A percentile compares a stretch with the other conserved stretches of the same genome.
Evolutionary conservation across 1,140 invertebrate genomes (phyloP).

Genomic region (Zaprionus ghesquierei): DNA sequence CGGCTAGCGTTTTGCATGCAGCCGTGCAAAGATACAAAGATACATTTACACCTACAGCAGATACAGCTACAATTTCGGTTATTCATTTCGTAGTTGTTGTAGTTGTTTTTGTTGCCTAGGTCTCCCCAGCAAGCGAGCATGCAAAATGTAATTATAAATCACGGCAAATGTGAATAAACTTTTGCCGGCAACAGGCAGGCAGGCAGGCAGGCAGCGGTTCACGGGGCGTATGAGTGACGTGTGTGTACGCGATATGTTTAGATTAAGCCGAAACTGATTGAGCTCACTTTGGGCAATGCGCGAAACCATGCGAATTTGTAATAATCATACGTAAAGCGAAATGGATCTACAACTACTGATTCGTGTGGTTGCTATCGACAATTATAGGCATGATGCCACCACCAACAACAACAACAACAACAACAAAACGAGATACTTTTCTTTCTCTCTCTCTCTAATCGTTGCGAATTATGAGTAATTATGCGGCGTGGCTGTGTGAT

Average conservation of each 20-base stretch:
- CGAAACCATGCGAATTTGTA: constrained; percentile 45
- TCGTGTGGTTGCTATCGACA: not conserved
- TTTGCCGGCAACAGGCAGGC: constrained; percentile 49
- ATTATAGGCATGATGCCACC: constrained; percentile 30
- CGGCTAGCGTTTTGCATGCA: constrained; percentile 31
- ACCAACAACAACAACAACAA: not conserved
- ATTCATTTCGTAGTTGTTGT: not conserved
- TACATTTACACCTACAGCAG: constrained; percentile 10
- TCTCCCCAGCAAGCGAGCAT: constrained; percentile 29
- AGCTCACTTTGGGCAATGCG: constrained; percentile 29
- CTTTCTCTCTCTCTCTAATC: not conserved
- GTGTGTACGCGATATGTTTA: constrained; percentile 50
- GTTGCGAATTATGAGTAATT: constrained; percentile 26
- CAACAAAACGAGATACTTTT: constrained; percentile 5
- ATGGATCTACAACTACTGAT: not conserved
- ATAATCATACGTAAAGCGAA: constrained; percentile 2
- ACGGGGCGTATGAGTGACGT: constrained; percentile 69
- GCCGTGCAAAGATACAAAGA: constrained; percentile 13
- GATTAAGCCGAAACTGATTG: constrained; percentile 68
- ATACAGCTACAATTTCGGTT: not conserved
- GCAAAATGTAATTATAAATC: constrained; percentile 72
- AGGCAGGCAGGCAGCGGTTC: constrained; percentile 4
- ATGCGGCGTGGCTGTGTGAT: constrained; percentile 2
- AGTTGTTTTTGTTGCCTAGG: constrained; percentile 14
- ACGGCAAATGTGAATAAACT: constrained; percentile 69